phyloP scores from a whole-genome alignment of 1,140 invertebrate genomes.

The Heterodera schachtii region DNA sequence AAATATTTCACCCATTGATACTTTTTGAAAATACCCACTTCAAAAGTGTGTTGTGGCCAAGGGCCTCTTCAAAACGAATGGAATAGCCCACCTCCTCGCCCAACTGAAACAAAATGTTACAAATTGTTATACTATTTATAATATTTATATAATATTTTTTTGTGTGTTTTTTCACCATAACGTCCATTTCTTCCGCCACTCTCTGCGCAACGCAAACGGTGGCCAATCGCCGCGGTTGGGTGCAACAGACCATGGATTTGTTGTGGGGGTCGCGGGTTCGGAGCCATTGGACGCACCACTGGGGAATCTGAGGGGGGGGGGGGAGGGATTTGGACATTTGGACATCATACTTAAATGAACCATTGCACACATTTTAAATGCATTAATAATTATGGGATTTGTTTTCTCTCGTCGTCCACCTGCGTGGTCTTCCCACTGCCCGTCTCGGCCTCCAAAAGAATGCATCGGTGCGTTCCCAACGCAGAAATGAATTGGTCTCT shows the following conservation, averaged over 20 bases:
- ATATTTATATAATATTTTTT: neutral
- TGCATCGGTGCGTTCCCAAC: conserved; percentile 34
- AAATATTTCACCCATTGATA: neutral
- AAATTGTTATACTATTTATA: conserved; percentile 5
- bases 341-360: too few relatives aligned
- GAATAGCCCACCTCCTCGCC: conserved; percentile 74
- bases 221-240: conserved; percentile 91
- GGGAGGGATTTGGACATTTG: too few relatives aligned
- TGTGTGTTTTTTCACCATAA: conserved; percentile 66
- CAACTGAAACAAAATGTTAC: conserved; percentile 33
- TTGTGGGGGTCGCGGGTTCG: conserved; percentile 28
- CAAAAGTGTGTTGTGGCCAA: conserved; percentile 76
- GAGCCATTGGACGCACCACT: conserved; percentile 89
- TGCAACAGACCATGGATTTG: conserved; percentile 75
- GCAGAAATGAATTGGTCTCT: conserved; percentile 32
- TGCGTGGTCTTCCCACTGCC: conserved; percentile 39
- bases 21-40: conserved; percentile 73
- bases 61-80: conserved; percentile 78
- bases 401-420: neutral
- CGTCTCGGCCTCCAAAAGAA: conserved; percentile 42
- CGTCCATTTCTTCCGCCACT: conserved; percentile 75
- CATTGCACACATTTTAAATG: too few relatives aligned
- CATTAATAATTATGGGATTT: too few relatives aligned
- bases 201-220: conserved; percentile 91
- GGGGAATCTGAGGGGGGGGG: conserved; percentile 63